These are phyloP conservation scores for Nebria ingens DNA, from an alignment of 1,140 invertebrate genomes.

Conservation along the genomic window DNA sequence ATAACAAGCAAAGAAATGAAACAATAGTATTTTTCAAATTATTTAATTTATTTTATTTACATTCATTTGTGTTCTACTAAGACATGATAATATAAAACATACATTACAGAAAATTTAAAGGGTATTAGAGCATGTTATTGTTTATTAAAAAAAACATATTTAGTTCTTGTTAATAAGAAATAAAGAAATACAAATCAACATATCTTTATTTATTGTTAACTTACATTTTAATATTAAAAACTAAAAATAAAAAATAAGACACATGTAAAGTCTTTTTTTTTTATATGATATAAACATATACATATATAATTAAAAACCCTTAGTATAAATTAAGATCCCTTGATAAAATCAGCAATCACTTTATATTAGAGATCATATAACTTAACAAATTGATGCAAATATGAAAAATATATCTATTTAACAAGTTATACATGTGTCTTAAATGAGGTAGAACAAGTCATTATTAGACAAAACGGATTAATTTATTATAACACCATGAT, in stretches of 20 bases:
- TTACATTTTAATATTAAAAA: not conserved
- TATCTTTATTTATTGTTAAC: not conserved
- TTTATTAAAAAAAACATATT: not conserved
- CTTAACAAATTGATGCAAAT: not conserved
- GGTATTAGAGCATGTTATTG: conserved; percentile 2
- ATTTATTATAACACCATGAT: too few relatives aligned
- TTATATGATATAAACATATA: not conserved
- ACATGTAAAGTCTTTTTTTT: not conserved
- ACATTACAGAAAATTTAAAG: not conserved
- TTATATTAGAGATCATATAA: too few relatives aligned
- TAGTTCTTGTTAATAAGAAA: too few relatives aligned
- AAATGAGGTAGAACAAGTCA: too few relatives aligned
- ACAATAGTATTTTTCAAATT: not conserved
- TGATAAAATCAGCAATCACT: not conserved
- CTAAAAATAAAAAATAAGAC: not conserved
- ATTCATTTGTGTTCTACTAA: conserved; percentile 7
- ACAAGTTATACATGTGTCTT: too few relatives aligned
- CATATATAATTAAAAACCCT: not conserved
- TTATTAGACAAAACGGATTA: too few relatives aligned
- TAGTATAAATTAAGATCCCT: not conserved
- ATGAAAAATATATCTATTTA: not conserved
- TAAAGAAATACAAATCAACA: not conserved
- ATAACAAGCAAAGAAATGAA: too few relatives aligned
- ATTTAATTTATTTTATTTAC: conserved; percentile 5
- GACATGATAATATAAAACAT: conserved; percentile 7